Conservation (phyloP, 2,113 vertebrate species). For the Halcyon malimbica region DNA sequence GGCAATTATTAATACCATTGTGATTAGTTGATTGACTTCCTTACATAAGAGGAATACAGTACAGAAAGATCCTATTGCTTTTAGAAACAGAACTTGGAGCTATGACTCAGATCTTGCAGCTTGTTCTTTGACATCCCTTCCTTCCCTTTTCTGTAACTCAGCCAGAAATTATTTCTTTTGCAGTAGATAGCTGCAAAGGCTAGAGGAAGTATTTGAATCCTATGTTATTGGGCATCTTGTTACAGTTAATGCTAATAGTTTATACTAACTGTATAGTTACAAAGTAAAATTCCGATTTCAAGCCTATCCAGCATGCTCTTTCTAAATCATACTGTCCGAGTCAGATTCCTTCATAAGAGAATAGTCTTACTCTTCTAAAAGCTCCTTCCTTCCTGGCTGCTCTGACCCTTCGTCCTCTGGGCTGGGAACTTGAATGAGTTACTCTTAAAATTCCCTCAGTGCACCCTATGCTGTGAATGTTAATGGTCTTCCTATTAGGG, state of each 20-base stretch:
- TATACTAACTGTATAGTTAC: not conserved
- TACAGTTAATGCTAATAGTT: not conserved
- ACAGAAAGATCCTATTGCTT: not conserved
- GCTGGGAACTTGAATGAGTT: not conserved
- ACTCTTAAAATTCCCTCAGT: not conserved
- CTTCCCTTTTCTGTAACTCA: not conserved
- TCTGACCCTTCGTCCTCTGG: not conserved
- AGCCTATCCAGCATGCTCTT: not conserved
- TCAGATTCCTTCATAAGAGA: not conserved
- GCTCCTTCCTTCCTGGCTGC: not conserved
- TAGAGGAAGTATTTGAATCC: not conserved
- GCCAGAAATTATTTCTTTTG: not conserved
- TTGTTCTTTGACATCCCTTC: not conserved
- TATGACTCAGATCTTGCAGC: not conserved
- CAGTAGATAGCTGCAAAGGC: not conserved
- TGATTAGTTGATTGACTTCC: not conserved
- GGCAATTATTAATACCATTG: not conserved
- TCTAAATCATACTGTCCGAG: not conserved
- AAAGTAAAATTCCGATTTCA: not conserved
- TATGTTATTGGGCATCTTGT: not conserved
- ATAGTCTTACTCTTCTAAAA: not conserved
- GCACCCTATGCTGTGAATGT: not conserved
- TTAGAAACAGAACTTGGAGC: not conserved
- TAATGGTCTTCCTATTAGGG: not conserved
- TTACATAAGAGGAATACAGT: not conserved